These are phyloP conservation scores for Hyposoter dolosus DNA, from an alignment of 2,888 invertebrate genomes.

Conservation along the genomic window DNA sequence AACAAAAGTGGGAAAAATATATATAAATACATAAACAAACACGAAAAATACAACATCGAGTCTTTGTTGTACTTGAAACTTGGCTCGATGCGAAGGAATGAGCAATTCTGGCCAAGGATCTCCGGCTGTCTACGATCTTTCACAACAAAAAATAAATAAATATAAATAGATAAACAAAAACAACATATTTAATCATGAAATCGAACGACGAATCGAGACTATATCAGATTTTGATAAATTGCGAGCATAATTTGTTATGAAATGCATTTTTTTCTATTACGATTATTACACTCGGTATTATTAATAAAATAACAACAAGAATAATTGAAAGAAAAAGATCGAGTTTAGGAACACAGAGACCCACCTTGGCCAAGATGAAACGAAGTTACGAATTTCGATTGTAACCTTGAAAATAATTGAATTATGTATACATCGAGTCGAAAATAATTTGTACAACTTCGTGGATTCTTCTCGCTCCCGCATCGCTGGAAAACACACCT, in stretches of 20 bases:
- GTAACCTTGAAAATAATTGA: conserved; percentile 35
- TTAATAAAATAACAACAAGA: conserved; percentile 24
- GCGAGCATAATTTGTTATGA: conserved; percentile 47
- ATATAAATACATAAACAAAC: conserved; percentile 23
- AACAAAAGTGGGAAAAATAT: conserved; percentile 29
- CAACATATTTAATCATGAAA: conserved; percentile 13
- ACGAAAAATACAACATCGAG: conserved; percentile 40
- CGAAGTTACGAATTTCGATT: conserved; percentile 32
- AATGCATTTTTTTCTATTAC: conserved; percentile 56
- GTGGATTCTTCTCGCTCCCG: conserved; percentile 62
- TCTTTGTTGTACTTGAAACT: conserved; percentile 53
- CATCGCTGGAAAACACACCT: conserved; percentile 60
- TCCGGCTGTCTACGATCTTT: conserved; percentile 44
- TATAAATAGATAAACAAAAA: conserved; percentile 19
- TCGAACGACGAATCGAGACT: background rate
- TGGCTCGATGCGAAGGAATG: conserved; percentile 55
- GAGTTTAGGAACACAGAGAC: conserved; percentile 1
- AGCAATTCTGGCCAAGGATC: conserved; percentile 61
- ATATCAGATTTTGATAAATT: conserved; percentile 24
- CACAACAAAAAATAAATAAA: conserved; percentile 4
- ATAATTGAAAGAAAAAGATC: conserved; percentile 25
- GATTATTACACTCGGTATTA: conserved; percentile 44
- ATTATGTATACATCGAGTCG: conserved; percentile 6
- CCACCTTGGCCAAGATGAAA: conserved; percentile 55
- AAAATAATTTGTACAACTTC: conserved; percentile 29